Percentiles rank a stretch among this genome's conserved stretches.
phyloP scores from a whole-genome alignment of 2,888 invertebrate species.

The Dicroscelio sp. region DNA sequence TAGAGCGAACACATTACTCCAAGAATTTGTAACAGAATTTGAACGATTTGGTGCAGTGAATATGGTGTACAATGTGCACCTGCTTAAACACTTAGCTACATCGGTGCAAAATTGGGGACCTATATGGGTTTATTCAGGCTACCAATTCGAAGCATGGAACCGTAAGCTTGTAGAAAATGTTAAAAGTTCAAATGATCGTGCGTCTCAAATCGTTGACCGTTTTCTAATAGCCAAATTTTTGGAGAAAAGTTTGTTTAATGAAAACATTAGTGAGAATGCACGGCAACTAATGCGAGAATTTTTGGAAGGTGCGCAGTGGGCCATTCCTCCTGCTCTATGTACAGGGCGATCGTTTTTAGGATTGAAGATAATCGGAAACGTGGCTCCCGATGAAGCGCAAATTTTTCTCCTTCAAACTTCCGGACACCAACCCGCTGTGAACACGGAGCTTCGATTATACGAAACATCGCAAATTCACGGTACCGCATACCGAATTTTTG shows the following conservation, averaged over 20 bases:
- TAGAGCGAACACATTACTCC: constrained; percentile 33
- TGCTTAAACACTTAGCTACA: constrained; percentile 38
- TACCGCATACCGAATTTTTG: neutral
- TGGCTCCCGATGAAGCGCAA: neutral
- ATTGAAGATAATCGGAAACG: neutral
- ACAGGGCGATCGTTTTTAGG: constrained; percentile 26
- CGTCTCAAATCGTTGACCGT: constrained; percentile 45
- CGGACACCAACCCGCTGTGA: neutral
- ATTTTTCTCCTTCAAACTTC: neutral
- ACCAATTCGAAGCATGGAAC: constrained; percentile 40
- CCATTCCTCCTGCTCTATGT: neutral
- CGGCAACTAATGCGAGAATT: neutral
- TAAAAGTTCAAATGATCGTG: constrained; percentile 33
- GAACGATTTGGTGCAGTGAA: neutral
- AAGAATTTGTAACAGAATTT: constrained; percentile 34
- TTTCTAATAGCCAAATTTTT: constrained; percentile 41
- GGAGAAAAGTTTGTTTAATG: neutral
- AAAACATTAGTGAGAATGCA: neutral
- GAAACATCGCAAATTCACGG: constrained; percentile 23
- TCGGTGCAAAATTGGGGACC: constrained; percentile 44
- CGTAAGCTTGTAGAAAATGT: constrained; percentile 3
- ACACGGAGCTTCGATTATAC: neutral
- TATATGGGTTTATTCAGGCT: constrained; percentile 26
- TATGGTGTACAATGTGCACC: constrained; percentile 42
- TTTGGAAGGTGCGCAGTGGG: constrained; percentile 14